phyloP scores from a whole-genome alignment of 2,113 vertebrate genomes.

The Chloropsis cyanopogon region DNA sequence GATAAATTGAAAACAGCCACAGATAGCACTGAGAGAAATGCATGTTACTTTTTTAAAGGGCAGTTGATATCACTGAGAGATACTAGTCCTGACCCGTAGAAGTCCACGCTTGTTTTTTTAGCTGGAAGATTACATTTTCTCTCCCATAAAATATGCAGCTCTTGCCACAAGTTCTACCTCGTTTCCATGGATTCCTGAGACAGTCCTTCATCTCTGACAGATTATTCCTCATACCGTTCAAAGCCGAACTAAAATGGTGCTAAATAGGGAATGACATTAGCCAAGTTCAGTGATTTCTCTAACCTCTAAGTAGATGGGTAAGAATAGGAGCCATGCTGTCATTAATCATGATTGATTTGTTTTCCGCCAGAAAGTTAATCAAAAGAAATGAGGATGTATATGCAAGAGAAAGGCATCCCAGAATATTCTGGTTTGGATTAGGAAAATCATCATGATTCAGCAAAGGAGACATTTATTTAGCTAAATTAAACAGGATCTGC shows the following conservation, averaged over 20 bases:
- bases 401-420: background rate
- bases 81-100: background rate
- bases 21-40: background rate
- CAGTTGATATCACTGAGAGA: background rate
- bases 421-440: background rate
- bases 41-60: background rate
- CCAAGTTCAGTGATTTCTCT: constrained; percentile 38
- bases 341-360: constrained; percentile 5
- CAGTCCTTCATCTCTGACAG: constrained; percentile 46
- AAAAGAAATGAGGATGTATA: constrained; percentile 1
- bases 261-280: constrained; percentile 48
- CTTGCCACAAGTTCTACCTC: background rate
- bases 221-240: background rate
- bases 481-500: constrained; percentile 15
- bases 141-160: background rate
- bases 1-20: background rate
- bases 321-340: background rate
- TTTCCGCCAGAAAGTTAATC: background rate
- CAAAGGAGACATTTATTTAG: constrained; percentile 11
- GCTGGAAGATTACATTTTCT: background rate
- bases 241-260: background rate
- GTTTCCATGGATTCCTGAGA: constrained; percentile 50
- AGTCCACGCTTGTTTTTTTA: background rate
- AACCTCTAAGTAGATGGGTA: background rate
- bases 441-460: background rate